These are phyloP conservation scores for Sinohyriopsis cumingii DNA, from an alignment of 2,888 invertebrate species.

Conservation along the genomic window DNA sequence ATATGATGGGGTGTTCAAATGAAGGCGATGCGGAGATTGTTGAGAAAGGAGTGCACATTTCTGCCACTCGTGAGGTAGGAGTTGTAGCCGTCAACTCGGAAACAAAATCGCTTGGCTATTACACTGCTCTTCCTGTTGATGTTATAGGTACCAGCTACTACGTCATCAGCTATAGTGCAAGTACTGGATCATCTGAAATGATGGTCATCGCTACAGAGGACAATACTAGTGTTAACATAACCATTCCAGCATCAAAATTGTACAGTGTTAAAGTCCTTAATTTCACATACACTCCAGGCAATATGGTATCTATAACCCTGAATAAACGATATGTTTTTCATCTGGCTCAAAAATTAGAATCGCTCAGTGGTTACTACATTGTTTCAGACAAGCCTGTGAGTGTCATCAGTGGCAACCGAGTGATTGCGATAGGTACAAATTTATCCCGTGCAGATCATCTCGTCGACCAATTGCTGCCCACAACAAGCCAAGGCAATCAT, in stretches of 20 bases:
- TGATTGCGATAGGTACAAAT: neutral
- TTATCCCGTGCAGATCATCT: constrained; percentile 5
- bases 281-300: constrained; percentile 14
- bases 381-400: constrained; percentile 15
- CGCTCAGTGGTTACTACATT: constrained; percentile 21
- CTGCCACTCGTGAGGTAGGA: constrained; percentile 16
- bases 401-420: constrained; percentile 21
- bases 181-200: constrained; percentile 15
- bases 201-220: constrained; percentile 25
- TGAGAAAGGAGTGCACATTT: constrained; percentile 22
- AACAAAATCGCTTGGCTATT: constrained; percentile 17
- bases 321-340: constrained; percentile 18
- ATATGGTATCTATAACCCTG: constrained; percentile 11
- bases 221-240: constrained; percentile 12
- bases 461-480: constrained; percentile 16
- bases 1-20: constrained; percentile 23
- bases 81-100: constrained; percentile 24
- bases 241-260: constrained; percentile 14
- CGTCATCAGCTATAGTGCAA: constrained; percentile 10
- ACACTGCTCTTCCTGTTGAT: constrained; percentile 24
- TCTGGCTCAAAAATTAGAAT: constrained; percentile 8
- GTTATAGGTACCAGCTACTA: constrained; percentile 18
- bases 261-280: constrained; percentile 7
- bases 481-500: constrained; percentile 8
- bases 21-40: constrained; percentile 14